Percentiles rank a stretch among this genome's conserved stretches.
phyloP scores from a whole-genome alignment of 2,888 invertebrate genomes.

The Idaea straminata region DNA sequence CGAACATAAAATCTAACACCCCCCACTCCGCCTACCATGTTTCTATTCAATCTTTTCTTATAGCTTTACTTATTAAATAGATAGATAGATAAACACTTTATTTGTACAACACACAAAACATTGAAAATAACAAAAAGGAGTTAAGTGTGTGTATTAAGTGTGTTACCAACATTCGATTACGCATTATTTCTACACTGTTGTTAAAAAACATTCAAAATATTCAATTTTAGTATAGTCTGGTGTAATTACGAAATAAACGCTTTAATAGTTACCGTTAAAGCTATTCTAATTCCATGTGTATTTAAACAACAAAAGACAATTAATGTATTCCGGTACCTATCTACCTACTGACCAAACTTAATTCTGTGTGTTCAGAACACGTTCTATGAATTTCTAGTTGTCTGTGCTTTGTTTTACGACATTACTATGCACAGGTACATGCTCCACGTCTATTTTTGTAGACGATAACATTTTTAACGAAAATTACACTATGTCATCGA shows the following conservation, averaged over 20 bases:
- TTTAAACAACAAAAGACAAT: slow-evolving; percentile 39
- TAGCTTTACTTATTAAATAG: no score
- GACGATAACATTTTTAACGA: slow-evolving; percentile 20
- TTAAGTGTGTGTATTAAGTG: no score
- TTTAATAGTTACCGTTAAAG: not conserved
- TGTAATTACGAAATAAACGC: not conserved
- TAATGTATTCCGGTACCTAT: slow-evolving; percentile 46
- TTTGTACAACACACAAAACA: no score
- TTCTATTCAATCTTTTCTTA: not conserved
- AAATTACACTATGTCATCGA: slow-evolving; percentile 19
- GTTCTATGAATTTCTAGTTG: slow-evolving; percentile 48
- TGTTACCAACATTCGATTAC: no score
- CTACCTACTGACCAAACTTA: slow-evolving; percentile 39
- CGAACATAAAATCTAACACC: no score
- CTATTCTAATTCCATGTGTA: slow-evolving; percentile 2
- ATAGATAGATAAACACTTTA: no score
- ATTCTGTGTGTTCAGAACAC: slow-evolving; percentile 50
- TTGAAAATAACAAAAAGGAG: no score
- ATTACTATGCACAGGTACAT: slow-evolving; percentile 42
- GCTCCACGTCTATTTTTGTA: slow-evolving; percentile 34
- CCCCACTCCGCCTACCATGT: no score
- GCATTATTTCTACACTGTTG: not conserved
- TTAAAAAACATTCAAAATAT: not conserved
- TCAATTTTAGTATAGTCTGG: not conserved
- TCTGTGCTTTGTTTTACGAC: slow-evolving; percentile 51